These are phyloP conservation scores for Pseudochirops corinnae DNA, from an alignment of 2,797 vertebrate genomes.

Conservation along the genomic window DNA sequence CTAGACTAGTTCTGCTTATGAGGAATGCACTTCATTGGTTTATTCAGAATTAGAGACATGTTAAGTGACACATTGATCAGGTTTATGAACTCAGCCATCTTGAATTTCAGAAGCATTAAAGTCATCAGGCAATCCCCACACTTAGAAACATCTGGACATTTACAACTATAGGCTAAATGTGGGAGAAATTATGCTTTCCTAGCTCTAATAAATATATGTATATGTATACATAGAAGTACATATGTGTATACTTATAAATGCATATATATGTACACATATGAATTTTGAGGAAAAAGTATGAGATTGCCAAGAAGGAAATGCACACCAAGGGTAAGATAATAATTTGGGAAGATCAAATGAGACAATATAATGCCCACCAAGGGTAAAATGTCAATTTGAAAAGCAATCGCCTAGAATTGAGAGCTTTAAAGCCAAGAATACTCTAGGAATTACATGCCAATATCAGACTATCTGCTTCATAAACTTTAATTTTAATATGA, in stretches of 20 bases:
- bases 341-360: background rate
- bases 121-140: conserved; percentile 18
- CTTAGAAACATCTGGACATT: background rate
- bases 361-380: conserved; percentile 8
- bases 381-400: conserved; percentile 3
- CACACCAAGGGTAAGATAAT: conserved; percentile 1
- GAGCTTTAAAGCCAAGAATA: conserved; percentile 61
- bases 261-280: background rate
- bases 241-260: background rate
- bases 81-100: background rate
- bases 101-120: background rate
- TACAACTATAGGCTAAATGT: background rate
- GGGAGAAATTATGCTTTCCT: conserved; percentile 23
- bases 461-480: conserved; percentile 62
- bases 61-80: background rate
- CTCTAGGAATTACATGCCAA: conserved; percentile 73
- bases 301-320: background rate
- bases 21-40: background rate
- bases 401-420: conserved; percentile 50
- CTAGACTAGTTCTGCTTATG: background rate
- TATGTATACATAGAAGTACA: background rate
- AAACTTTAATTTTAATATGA: conserved; percentile 68
- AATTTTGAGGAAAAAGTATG: background rate
- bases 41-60: background rate
- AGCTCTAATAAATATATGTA: conserved; percentile 26